Evolutionary conservation across 92 coral and sea anemone species (phyloP), one percentile per base, ranked within the genome.

Genomic region (Epizoanthus scotinus): DNA sequence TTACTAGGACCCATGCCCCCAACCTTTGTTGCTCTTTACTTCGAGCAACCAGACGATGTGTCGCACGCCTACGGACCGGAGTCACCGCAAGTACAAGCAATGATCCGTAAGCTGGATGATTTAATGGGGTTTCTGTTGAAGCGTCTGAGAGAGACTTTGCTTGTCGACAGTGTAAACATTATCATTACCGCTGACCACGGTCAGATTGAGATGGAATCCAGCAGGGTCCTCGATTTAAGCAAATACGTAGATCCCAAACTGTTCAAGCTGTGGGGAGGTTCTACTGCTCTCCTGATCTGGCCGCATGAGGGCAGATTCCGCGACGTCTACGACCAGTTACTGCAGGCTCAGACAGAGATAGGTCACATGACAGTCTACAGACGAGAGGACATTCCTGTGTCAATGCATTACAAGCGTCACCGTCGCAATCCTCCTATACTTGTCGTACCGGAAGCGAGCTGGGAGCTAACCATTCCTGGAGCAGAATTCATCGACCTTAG

Each of bases 141-240:
- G 44, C 61, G 79, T 63, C 85, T 91, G 28, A 62, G 77, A 22
- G 83, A 80, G 25, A 73, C 69, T 25, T 6, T 57, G 14, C 70
- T 91, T 61, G 14, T 84, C 3, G 89, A 89, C 14, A 66, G 77
- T 10, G 90, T 91, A 14, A 91, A 94, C 54, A 44, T 94, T 36
- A 81, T 94, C 44, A 15, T 94, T 1, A 89, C 95, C 4, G 85
- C 91, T 6, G 96, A 94, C 69, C 98, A 94, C 67, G 98, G 98
- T 17, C 86, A 86, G 85, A 65, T 91, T 0, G 59, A 90, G 3
- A 70, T 84, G 27, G 87, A 92, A 18, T 73, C 83, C 24, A 82
- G 90, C 20, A 61, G 58, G 54, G 78, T 78, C 20, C 82, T 91
- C 18, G 63, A 94, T 82, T 79, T 94, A 38, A 89, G 88, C 49